Evolutionary conservation across 1,140 invertebrate species (phyloP).

Genomic region (Eumaeus atala): DNA sequence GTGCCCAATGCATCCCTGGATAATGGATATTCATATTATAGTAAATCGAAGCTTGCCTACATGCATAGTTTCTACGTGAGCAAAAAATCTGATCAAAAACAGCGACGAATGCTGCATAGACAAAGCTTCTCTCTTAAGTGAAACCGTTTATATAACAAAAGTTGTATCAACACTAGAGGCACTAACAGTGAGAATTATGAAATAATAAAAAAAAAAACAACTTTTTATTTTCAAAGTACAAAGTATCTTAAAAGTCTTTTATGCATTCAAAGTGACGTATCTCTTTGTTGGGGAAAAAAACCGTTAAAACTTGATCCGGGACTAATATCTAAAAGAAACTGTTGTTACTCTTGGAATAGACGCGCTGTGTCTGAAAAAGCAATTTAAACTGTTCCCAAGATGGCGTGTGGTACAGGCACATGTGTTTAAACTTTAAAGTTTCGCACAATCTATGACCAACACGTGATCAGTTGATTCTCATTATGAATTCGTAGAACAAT

Average conservation of each 20-base stretch:
- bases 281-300: slow-evolving; percentile 35
- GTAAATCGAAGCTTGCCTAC: too few species aligned
- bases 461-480: too few species aligned
- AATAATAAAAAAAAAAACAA: background rate
- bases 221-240: slow-evolving; percentile 5
- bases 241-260: slow-evolving; percentile 21
- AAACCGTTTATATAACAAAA: too few species aligned
- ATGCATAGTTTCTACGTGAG: too few species aligned
- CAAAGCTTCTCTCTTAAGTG: background rate
- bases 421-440: slow-evolving; percentile 3
- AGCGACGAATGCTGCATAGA: too few species aligned
- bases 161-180: background rate
- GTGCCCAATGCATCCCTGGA: too few species aligned
- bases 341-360: slow-evolving; percentile 52
- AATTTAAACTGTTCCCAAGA: slow-evolving; percentile 59
- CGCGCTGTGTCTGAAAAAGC: slow-evolving; percentile 59
- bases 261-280: slow-evolving; percentile 30
- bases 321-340: slow-evolving; percentile 53
- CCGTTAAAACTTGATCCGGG: slow-evolving; percentile 51
- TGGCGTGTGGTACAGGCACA: slow-evolving; percentile 24
- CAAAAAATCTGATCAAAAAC: too few species aligned
- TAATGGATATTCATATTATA: too few species aligned
- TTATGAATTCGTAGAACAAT: too few species aligned
- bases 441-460: background rate
- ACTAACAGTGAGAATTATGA: background rate